Evolutionary conservation across 1,140 invertebrate species (phyloP).

Genomic region (Alviniconcha marisindica): DNA sequence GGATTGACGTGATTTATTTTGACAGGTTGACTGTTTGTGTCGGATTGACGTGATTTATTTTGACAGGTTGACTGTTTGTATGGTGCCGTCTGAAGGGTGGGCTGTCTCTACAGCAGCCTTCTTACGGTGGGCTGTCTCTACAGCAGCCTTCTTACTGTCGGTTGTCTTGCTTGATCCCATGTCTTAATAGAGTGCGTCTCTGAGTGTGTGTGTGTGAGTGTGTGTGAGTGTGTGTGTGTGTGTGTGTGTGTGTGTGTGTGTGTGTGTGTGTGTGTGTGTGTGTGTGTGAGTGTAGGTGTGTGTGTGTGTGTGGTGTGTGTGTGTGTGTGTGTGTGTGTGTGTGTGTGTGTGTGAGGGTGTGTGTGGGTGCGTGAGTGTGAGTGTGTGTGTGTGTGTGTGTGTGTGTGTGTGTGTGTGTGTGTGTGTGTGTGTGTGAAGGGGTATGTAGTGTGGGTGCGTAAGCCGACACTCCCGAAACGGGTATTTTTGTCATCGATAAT

Average conservation of each 20-base stretch:
- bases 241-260: constrained; percentile 13
- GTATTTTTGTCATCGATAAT: too few species aligned
- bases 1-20: too few species aligned
- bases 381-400: constrained; percentile 7
- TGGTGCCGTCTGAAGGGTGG: too few species aligned
- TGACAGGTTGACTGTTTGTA: too few species aligned
- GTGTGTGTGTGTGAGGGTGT: background rate
- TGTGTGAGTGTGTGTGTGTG: constrained; percentile 7
- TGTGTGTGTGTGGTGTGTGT: background rate
- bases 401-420: constrained; percentile 16
- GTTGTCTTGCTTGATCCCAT: too few species aligned
- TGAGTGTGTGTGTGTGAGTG: background rate
- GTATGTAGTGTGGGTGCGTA: background rate
- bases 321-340: background rate
- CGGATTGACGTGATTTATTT: too few species aligned
- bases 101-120: too few species aligned
- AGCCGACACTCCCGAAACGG: background rate
- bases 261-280: constrained; percentile 14
- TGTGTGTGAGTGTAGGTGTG: background rate
- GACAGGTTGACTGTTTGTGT: too few species aligned
- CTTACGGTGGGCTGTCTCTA: too few species aligned
- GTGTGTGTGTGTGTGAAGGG: constrained; percentile 1
- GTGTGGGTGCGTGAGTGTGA: background rate
- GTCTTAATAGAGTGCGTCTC: too few species aligned
- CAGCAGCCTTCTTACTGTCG: too few species aligned